These are phyloP conservation scores for Platycheirus rosarum DNA, from an alignment of 2,888 invertebrate genomes.

Conservation along the genomic window DNA sequence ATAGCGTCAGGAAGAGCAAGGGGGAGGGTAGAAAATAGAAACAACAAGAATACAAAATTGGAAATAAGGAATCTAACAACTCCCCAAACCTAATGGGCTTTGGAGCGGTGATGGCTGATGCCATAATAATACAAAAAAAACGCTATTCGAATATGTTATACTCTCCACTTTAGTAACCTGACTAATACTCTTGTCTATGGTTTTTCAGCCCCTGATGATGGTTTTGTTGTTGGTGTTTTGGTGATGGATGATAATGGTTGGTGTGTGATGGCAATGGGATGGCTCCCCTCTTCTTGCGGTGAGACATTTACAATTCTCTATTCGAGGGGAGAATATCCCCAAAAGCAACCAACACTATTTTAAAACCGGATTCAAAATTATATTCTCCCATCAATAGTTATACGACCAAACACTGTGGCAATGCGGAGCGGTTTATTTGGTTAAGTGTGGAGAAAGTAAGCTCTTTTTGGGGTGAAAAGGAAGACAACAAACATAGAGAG, in stretches of 20 bases:
- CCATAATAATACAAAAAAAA: constrained; percentile 20
- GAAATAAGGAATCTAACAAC: constrained; percentile 74
- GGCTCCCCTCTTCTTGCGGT: constrained; percentile 26
- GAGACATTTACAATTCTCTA: constrained; percentile 48
- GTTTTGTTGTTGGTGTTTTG: constrained; percentile 17
- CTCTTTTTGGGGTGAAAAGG: constrained; percentile 1
- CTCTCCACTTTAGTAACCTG: constrained; percentile 52
- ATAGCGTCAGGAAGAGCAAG: background rate
- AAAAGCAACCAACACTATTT: constrained; percentile 47
- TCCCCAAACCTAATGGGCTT: constrained; percentile 73
- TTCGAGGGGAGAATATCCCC: constrained; percentile 69
- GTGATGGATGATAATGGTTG: constrained; percentile 31
- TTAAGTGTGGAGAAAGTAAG: constrained; percentile 53
- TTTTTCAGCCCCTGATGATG: constrained; percentile 65
- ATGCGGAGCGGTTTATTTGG: background rate
- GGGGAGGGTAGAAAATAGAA: constrained; percentile 38
- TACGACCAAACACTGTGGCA: constrained; percentile 3
- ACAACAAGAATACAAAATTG: constrained; percentile 42
- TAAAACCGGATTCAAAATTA: constrained; percentile 67
- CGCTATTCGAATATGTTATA: constrained; percentile 16
- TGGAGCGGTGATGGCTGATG: constrained; percentile 43
- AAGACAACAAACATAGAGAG: constrained; percentile 1
- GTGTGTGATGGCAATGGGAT: constrained; percentile 10
- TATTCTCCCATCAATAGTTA: too few relatives aligned
- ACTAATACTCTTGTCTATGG: constrained; percentile 58